These are phyloP conservation scores for Takifugu flavidus DNA, from an alignment of 2,113 vertebrate genomes.

Conservation along the genomic window DNA sequence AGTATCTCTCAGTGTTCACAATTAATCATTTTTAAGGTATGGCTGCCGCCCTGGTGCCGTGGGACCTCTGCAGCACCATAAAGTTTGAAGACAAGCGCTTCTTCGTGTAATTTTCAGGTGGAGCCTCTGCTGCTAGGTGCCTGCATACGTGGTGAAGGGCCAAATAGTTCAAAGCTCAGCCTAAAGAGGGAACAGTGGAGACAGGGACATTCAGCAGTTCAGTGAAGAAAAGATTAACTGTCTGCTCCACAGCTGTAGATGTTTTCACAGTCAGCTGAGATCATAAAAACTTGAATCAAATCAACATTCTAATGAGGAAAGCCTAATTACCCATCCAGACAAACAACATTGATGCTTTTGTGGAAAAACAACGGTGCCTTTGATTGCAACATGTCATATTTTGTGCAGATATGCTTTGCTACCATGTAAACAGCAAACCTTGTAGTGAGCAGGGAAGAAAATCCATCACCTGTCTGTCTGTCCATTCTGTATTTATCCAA, in stretches of 20 bases:
- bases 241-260: conserved; percentile 39
- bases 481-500: too few relatives aligned
- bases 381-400: conserved; percentile 18
- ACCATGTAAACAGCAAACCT: too few relatives aligned
- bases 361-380: conserved; percentile 3
- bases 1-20: conserved; percentile 14
- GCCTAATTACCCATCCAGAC: conserved; percentile 24
- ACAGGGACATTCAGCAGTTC: conserved; percentile 34
- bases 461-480: too few relatives aligned
- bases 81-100: conserved; percentile 68
- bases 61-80: conserved; percentile 46
- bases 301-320: conserved; percentile 20
- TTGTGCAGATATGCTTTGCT: conserved; percentile 16
- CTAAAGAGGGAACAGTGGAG: conserved; percentile 55
- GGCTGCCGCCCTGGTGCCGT: conserved; percentile 41
- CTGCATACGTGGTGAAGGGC: conserved; percentile 55
- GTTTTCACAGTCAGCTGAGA: conserved; percentile 31
- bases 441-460: too few relatives aligned
- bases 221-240: conserved; percentile 21
- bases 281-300: conserved; percentile 30
- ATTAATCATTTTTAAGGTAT: conserved; percentile 38
- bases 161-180: conserved; percentile 61
- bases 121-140: conserved; percentile 42
- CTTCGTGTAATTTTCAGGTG: conserved; percentile 41
- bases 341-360: conserved; percentile 20